Percentiles rank a stretch among this genome's conserved stretches.
These are phyloP conservation scores for Mormyrus lacerda DNA, from an alignment of 2,113 vertebrate species.

Conservation along the genomic window DNA sequence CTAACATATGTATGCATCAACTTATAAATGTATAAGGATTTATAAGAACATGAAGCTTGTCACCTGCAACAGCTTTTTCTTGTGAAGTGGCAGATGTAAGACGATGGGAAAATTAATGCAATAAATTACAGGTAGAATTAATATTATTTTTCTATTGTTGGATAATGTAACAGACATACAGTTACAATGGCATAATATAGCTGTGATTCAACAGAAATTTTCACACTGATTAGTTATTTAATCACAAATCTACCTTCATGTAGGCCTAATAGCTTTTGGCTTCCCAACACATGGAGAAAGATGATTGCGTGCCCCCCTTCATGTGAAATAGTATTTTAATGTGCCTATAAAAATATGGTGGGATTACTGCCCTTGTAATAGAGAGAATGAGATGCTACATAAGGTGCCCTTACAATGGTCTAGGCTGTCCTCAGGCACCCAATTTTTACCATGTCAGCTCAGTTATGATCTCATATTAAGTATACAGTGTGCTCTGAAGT, in stretches of 20 bases:
- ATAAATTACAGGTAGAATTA: background rate
- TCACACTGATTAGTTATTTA: background rate
- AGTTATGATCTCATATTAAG: no score
- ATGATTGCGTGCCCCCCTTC: background rate
- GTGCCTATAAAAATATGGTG: background rate
- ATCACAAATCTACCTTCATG: background rate
- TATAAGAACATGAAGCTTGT: background rate
- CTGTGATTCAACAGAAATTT: background rate
- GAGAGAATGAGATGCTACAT: background rate
- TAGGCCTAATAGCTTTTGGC: background rate
- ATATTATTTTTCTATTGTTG: background rate
- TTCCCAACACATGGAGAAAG: background rate
- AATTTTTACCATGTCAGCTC: no score
- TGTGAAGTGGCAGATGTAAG: no score
- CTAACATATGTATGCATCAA: background rate
- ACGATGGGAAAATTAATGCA: background rate
- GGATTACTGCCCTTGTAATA: background rate
- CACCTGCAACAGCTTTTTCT: background rate
- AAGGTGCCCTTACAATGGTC: background rate
- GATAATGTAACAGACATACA: background rate
- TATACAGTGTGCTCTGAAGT: no score
- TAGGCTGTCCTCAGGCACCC: background rate
- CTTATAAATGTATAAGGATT: background rate
- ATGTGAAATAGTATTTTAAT: background rate
- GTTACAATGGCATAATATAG: background rate